Percentiles rank a stretch among this genome's conserved stretches.
Evolutionary conservation across 2,888 invertebrate genomes (phyloP).

Genomic region (Julus scandinavius): DNA sequence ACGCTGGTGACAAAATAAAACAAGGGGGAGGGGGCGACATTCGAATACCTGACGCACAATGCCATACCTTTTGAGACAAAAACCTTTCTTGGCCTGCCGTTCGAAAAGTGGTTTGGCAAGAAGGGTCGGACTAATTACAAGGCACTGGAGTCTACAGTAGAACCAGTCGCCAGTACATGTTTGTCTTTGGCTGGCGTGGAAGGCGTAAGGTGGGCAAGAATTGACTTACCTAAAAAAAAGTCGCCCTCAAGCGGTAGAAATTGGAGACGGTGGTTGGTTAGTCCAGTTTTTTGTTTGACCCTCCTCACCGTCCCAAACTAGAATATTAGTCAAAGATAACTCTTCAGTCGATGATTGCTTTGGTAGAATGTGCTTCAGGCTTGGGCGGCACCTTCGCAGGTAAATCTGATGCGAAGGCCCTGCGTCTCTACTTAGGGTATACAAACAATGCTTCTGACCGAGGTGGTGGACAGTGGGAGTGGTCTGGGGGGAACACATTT

Average conservation of each 20-base stretch:
- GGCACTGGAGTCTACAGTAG: neutral
- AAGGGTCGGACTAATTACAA: constrained; percentile 19
- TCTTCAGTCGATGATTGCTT: constrained; percentile 29
- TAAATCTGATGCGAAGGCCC: neutral
- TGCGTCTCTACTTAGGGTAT: neutral
- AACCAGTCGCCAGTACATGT: neutral
- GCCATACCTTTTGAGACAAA: neutral
- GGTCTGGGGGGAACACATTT: neutral
- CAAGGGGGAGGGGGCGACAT: neutral
- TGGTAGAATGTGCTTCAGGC: neutral
- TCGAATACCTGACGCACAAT: neutral
- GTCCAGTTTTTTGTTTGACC: constrained; percentile 33
- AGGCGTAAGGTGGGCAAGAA: constrained; percentile 20
- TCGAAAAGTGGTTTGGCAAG: constrained; percentile 31
- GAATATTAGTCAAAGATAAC: constrained; percentile 45
- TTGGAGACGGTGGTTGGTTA: constrained; percentile 20
- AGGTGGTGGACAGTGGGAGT: constrained; percentile 46
- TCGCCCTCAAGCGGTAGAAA: neutral
- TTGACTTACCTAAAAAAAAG: neutral
- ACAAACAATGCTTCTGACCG: constrained; percentile 33
- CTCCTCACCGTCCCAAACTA: constrained; percentile 35
- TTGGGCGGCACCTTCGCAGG: neutral
- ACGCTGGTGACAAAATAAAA: neutral
- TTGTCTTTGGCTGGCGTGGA: constrained; percentile 37
- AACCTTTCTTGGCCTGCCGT: neutral